phyloP scores from a whole-genome alignment of 2,888 invertebrate genomes.

The Adineta ricciae region DNA sequence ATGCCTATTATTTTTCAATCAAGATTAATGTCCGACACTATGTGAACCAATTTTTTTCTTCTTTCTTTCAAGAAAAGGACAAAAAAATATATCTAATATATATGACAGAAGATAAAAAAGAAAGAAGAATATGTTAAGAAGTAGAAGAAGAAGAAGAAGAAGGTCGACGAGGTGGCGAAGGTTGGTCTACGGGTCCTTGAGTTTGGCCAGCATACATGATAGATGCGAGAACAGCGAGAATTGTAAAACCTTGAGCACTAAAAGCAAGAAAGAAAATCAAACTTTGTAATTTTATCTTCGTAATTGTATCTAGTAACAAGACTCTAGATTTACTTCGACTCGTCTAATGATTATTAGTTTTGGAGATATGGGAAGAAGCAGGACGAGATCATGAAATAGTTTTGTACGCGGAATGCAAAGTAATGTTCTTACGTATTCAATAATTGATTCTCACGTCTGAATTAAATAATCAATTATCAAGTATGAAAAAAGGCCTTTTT shows the following conservation, averaged over 20 bases:
- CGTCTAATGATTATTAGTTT: no score
- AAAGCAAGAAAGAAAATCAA: neutral
- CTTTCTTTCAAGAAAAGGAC: neutral
- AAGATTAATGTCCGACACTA: no score
- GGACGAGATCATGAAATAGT: no score
- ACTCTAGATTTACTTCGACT: no score
- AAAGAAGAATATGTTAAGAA: neutral
- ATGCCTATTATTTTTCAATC: neutral
- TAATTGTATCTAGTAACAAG: no score
- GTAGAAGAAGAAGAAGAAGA: neutral
- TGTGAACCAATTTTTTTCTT: neutral
- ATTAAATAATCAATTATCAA: no score
- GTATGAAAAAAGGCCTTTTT: no score
- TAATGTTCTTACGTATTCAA: no score
- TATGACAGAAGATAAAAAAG: neutral
- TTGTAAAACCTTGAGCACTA: constrained; percentile 15
- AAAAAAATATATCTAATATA: neutral
- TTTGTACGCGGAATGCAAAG: no score
- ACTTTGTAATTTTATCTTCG: no score
- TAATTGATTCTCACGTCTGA: no score
- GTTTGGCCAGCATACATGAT: neutral
- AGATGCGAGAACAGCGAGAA: constrained; percentile 11
- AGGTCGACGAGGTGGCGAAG: neutral
- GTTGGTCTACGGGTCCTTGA: neutral
- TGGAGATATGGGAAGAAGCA: no score